A percentile compares a stretch with the other conserved stretches of the same genome.
Evolutionary conservation across 2,797 vertebrate species (phyloP).

Genomic region (Dryobates pubescens): DNA sequence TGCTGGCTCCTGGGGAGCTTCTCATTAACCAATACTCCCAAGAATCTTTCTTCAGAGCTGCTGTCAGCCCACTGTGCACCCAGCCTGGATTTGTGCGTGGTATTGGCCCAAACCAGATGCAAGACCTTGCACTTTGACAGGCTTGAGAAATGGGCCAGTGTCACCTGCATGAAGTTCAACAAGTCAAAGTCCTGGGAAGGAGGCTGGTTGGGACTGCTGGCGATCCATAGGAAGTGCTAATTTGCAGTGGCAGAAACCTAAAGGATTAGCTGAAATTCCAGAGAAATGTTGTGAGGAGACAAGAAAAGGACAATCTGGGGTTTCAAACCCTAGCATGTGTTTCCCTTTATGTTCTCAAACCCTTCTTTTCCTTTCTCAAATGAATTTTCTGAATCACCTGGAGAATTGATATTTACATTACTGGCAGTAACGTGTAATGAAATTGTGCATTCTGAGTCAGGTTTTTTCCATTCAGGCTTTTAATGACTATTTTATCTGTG

Average conservation of each 20-base stretch:
- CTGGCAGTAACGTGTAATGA: conserved; percentile 70
- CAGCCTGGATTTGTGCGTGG: too few species aligned
- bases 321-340: conserved; percentile 30
- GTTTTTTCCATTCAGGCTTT: conserved; percentile 73
- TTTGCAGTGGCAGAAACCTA: conserved; percentile 9
- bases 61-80: too few species aligned
- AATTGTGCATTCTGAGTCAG: conserved; percentile 69
- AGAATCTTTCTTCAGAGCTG: too few species aligned
- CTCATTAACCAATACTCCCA: too few species aligned
- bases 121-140: too few species aligned
- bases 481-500: conserved; percentile 72
- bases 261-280: conserved; percentile 60
- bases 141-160: too few species aligned
- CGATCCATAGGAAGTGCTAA: conserved; percentile 14
- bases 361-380: conserved; percentile 49
- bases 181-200: background rate
- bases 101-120: too few species aligned
- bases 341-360: conserved; percentile 68
- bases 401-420: conserved; percentile 68
- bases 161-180: too few species aligned
- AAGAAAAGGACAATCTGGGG: conserved; percentile 34
- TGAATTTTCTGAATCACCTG: conserved; percentile 71
- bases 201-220: background rate
- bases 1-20: too few species aligned
- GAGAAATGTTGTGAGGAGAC: conserved; percentile 26